Percentiles rank a stretch among this genome's conserved stretches.
Evolutionary conservation across 2,113 vertebrate species (phyloP).

Genomic region (Solea solea): DNA sequence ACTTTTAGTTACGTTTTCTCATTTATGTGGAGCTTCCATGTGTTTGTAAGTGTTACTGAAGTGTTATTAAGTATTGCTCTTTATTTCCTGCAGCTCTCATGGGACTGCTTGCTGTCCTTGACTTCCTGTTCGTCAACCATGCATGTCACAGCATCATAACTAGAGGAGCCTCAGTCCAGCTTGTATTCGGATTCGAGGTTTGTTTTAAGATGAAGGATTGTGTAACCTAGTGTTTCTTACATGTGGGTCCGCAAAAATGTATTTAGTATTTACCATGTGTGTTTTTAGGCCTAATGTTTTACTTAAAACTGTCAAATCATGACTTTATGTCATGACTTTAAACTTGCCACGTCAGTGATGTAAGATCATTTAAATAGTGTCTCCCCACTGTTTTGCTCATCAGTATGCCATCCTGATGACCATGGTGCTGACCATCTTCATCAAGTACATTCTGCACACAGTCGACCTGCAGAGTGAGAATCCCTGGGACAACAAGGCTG

Average conservation of each 20-base stretch:
- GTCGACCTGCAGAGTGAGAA: constrained; percentile 95
- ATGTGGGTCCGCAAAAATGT: no score
- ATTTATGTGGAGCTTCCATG: no score
- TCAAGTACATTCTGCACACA: constrained; percentile 95
- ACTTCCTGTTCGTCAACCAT: constrained; percentile 93
- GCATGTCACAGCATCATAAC: constrained; percentile 96
- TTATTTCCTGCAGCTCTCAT: constrained; percentile 85
- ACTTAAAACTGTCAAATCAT: no score
- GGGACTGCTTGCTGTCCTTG: constrained; percentile 87
- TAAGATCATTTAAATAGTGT: not conserved
- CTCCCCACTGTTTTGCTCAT: not conserved
- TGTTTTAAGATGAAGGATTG: constrained; percentile 6
- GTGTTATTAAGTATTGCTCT: not conserved
- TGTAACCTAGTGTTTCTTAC: not conserved
- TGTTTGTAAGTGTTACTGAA: not conserved
- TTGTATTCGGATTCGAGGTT: constrained; percentile 97
- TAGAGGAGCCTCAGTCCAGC: constrained; percentile 94
- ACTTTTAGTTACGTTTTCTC: no score
- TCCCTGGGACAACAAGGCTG: constrained; percentile 98
- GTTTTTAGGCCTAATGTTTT: no score
- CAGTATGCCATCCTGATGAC: constrained; percentile 97
- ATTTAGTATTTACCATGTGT: no score
- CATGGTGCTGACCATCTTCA: constrained; percentile 95
- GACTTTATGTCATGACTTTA: no score
- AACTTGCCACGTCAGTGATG: not conserved